A percentile compares a stretch with the other conserved stretches of the same genome.
Conservation (phyloP, 2,888 invertebrate species). For the Molorchus minor region DNA sequence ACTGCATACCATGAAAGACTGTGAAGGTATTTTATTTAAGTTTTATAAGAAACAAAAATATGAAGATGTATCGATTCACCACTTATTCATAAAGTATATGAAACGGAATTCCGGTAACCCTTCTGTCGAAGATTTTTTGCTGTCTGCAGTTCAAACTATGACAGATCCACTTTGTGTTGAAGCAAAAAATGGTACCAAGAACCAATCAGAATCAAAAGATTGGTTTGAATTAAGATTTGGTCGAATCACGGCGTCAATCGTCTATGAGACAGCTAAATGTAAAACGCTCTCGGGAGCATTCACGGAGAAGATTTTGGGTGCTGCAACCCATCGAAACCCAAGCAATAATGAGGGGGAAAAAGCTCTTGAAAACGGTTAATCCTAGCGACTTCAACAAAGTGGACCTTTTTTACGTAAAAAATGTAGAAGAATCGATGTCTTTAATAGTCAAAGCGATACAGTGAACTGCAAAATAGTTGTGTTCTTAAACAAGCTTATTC, state of each 20-base stretch:
- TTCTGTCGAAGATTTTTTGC: background rate
- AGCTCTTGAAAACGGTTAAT: no score
- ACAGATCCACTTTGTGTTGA: background rate
- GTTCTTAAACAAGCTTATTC: no score
- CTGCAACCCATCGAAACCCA: slow-evolving; percentile 3
- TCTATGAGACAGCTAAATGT: slow-evolving; percentile 10
- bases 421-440: no score
- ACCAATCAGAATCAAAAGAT: slow-evolving; percentile 1
- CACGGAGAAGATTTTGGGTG: slow-evolving; percentile 19
- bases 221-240: slow-evolving; percentile 17
- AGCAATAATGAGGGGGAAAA: slow-evolving; percentile 17
- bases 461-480: no score
- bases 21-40: no score
- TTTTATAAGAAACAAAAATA: no score
- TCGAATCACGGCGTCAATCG: slow-evolving; percentile 20
- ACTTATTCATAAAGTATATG: no score
- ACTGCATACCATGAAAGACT: no score
- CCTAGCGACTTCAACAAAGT: no score
- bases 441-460: no score
- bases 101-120: background rate
- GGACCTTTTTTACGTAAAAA: no score
- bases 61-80: no score
- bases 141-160: background rate
- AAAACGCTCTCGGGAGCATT: slow-evolving; percentile 6
- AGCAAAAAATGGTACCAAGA: background rate